phyloP scores from a whole-genome alignment of 2,113 vertebrate genomes.

The Caranx melampygus region DNA sequence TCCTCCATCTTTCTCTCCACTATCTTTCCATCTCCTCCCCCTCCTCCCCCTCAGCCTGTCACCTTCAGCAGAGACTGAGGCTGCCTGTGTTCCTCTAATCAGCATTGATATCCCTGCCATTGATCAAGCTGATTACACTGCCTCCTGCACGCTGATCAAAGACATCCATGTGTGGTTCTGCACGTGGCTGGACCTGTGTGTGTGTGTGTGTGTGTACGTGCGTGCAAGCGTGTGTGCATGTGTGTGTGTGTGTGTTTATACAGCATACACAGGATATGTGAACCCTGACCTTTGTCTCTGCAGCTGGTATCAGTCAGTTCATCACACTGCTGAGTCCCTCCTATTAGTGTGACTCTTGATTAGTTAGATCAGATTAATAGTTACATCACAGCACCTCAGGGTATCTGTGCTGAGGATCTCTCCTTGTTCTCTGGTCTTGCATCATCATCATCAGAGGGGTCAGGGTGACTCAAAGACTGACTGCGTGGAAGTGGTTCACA shows the following conservation, averaged over 20 bases:
- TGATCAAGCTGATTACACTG: conserved; percentile 75
- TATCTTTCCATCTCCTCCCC: conserved; percentile 39
- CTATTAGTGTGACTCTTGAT: conserved; percentile 68
- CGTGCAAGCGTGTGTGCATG: no score
- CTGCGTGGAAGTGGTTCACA: conserved; percentile 14
- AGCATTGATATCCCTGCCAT: conserved; percentile 70
- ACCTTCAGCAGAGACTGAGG: conserved; percentile 58
- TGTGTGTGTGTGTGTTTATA: conserved; percentile 10
- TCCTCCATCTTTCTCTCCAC: background rate
- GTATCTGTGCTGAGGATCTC: conserved; percentile 69
- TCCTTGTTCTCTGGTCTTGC: conserved; percentile 54
- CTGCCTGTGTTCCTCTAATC: conserved; percentile 67
- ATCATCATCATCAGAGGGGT: conserved; percentile 50
- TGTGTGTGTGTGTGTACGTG: conserved; percentile 18
- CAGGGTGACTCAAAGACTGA: conserved; percentile 37
- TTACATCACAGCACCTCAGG: conserved; percentile 56
- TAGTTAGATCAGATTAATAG: conserved; percentile 77
- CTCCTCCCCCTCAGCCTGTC: conserved; percentile 20
- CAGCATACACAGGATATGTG: conserved; percentile 21
- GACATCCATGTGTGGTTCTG: conserved; percentile 42
- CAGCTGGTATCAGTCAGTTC: conserved; percentile 61
- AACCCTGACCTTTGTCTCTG: conserved; percentile 74
- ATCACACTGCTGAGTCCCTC: conserved; percentile 56
- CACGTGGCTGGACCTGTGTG: conserved; percentile 39
- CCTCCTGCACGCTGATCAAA: conserved; percentile 73